These are phyloP conservation scores for Periplaneta americana DNA, from an alignment of 1,140 invertebrate genomes.

Conservation along the genomic window DNA sequence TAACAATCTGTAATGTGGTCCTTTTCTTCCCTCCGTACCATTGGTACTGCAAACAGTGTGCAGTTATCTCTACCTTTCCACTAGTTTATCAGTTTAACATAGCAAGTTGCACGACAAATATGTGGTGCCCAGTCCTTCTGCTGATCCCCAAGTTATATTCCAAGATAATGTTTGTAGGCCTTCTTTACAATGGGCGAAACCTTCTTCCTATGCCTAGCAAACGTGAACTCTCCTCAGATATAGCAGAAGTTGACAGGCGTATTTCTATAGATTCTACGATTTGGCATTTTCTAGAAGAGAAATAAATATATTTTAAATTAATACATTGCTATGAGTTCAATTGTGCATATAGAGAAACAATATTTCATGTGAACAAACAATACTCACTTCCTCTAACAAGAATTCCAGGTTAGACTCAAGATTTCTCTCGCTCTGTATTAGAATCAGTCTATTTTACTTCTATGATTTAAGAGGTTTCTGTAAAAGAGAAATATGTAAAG, in stretches of 20 bases:
- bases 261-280: not conserved
- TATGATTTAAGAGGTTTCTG: too few species aligned
- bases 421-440: too few species aligned
- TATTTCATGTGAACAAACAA: too few species aligned
- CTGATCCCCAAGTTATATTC: not conserved
- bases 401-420: too few species aligned
- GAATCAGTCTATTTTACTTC: too few species aligned
- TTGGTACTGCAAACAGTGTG: not conserved
- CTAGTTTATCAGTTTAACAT: not conserved
- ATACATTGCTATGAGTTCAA: too few species aligned
- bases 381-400: too few species aligned
- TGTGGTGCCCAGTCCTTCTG: not conserved
- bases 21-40: not conserved
- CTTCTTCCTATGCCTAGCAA: constrained; percentile 18
- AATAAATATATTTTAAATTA: too few species aligned
- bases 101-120: not conserved
- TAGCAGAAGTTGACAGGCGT: not conserved
- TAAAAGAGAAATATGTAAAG: too few species aligned
- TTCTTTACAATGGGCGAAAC: constrained; percentile 4
- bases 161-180: too few species aligned
- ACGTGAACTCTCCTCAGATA: not conserved
- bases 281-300: not conserved
- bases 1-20: too few species aligned
- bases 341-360: too few species aligned
- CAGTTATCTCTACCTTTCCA: not conserved